Conservation (phyloP, 1,140 invertebrate species). For the Bradysia coprophila region DNA sequence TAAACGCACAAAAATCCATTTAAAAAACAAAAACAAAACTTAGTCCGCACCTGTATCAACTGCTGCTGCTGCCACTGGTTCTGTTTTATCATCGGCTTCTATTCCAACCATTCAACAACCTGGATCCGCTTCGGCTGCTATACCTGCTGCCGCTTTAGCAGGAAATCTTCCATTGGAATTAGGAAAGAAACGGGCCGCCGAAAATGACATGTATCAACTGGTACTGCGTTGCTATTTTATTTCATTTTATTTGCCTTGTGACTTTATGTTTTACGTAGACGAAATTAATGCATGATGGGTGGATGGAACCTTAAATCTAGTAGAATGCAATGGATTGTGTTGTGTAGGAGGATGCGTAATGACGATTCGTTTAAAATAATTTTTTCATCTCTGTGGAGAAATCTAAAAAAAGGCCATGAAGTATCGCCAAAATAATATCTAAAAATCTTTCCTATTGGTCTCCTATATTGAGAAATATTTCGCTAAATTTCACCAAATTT, state of each 20-base stretch:
- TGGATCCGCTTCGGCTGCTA: slow-evolving; percentile 7
- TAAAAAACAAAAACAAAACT: not conserved
- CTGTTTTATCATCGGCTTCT: slow-evolving; percentile 24
- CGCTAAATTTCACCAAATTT: no score
- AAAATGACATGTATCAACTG: slow-evolving; percentile 72
- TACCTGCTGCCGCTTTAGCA: no score
- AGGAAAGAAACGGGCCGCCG: slow-evolving; percentile 54
- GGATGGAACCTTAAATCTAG: no score
- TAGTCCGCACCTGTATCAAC: slow-evolving; percentile 11
- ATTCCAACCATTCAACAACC: slow-evolving; percentile 9
- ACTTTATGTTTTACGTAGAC: not conserved
- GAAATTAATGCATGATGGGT: not conserved
- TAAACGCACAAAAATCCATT: not conserved
- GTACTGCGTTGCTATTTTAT: slow-evolving; percentile 31
- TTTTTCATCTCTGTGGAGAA: no score
- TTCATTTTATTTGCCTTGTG: not conserved
- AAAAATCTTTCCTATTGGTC: no score
- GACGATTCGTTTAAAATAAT: no score
- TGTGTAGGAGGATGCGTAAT: no score
- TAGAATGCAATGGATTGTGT: no score
- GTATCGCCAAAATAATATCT: no score
- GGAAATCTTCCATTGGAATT: slow-evolving; percentile 30
- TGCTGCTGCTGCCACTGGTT: slow-evolving; percentile 16
- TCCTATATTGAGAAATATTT: no score
- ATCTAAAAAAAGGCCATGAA: no score